Evolutionary conservation across 1,140 invertebrate genomes (phyloP).

Genomic region (Drosophila prosaltans): DNA sequence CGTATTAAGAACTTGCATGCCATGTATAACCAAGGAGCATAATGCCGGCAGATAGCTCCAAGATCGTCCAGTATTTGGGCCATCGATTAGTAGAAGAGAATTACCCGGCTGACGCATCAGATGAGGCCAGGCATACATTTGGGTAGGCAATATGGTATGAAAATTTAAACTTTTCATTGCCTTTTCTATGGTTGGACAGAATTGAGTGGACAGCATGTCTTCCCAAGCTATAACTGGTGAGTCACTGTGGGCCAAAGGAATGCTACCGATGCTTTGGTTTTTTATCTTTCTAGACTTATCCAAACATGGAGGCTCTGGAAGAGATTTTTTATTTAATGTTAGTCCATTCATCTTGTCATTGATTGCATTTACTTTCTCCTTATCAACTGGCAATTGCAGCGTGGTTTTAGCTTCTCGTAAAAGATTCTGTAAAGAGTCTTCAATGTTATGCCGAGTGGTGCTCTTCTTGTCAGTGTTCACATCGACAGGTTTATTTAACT

Average conservation of each 20-base stretch:
- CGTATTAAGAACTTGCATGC: constrained; percentile 14
- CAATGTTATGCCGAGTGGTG: too few relatives aligned
- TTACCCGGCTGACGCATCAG: constrained; percentile 23
- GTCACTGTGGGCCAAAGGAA: constrained; percentile 42
- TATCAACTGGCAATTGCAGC: too few relatives aligned
- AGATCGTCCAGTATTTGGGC: constrained; percentile 30
- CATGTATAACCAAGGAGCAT: constrained; percentile 37
- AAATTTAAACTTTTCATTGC: constrained; percentile 17
- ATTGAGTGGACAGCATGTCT: background rate
- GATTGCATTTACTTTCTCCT: too few relatives aligned
- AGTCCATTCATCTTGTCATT: background rate
- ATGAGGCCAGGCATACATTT: constrained; percentile 58
- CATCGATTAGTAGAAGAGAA: constrained; percentile 35
- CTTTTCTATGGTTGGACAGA: constrained; percentile 10
- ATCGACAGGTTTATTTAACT: too few relatives aligned
- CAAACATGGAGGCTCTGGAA: background rate
- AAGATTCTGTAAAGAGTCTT: too few relatives aligned
- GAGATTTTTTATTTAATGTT: background rate
- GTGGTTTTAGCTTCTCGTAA: too few relatives aligned
- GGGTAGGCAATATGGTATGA: background rate
- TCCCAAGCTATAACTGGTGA: background rate
- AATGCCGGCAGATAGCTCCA: constrained; percentile 55
- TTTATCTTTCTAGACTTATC: background rate
- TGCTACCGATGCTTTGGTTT: background rate
- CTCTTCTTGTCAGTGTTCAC: too few relatives aligned